Conservation (phyloP, 2,113 vertebrate genomes). For the Silurus meridionalis region DNA sequence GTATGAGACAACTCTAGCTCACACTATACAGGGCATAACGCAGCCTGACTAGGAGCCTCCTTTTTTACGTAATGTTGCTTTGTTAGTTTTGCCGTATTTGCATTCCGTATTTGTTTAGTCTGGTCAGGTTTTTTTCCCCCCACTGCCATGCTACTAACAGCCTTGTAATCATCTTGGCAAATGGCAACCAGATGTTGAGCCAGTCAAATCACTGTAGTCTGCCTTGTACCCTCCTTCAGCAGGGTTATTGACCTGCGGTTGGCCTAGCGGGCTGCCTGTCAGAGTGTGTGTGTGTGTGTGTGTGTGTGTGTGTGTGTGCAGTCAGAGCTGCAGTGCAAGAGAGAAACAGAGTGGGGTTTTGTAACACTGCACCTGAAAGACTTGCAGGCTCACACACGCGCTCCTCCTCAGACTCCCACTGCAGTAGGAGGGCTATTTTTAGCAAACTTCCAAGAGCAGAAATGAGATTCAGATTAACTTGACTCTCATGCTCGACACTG, state of each 20-base stretch:
- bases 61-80: conserved; percentile 23
- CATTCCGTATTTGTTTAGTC: conserved; percentile 37
- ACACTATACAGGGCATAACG: neutral
- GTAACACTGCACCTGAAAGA: conserved; percentile 51
- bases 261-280: conserved; percentile 1
- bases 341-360: conserved; percentile 38
- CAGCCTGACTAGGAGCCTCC: neutral
- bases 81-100: neutral
- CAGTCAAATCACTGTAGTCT: conserved; percentile 37
- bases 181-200: conserved; percentile 40
- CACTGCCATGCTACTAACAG: neutral
- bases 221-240: neutral
- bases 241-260: conserved; percentile 25
- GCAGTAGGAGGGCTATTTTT: conserved; percentile 56
- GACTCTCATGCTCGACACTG: conserved; percentile 23
- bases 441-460: conserved; percentile 43
- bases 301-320: neutral
- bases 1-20: neutral
- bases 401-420: conserved; percentile 44
- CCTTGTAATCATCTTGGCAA: conserved; percentile 33
- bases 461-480: conserved; percentile 34
- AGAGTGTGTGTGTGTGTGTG: neutral
- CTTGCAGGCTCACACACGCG: conserved; percentile 34
- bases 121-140: neutral
- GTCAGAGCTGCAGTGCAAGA: conserved; percentile 26